Conservation (phyloP, 37 sponge, comb jelly and placozoan genomes). For the Crambe crambe region DNA sequence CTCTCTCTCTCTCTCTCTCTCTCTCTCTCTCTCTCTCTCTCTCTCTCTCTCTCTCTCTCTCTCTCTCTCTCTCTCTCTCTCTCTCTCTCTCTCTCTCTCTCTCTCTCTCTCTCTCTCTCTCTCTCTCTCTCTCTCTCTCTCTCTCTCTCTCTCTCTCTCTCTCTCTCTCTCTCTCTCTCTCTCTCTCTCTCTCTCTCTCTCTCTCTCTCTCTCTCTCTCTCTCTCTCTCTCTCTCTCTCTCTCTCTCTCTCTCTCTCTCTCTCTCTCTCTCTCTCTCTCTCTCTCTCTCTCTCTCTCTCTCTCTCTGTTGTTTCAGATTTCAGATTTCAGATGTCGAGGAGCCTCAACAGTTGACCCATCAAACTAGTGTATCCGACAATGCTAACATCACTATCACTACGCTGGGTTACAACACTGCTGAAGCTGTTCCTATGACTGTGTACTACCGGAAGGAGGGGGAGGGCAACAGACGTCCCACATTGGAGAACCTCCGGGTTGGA, state of each 20-base stretch:
- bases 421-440: slow-evolving; percentile 73
- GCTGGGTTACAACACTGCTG: slow-evolving; percentile 69
- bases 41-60: slow-evolving; percentile 39
- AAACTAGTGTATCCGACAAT: neutral
- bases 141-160: slow-evolving; percentile 37
- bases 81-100: slow-evolving; percentile 38
- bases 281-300: slow-evolving; percentile 30
- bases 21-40: slow-evolving; percentile 40
- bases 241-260: slow-evolving; percentile 29
- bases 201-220: slow-evolving; percentile 39
- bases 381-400: slow-evolving; percentile 20
- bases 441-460: slow-evolving; percentile 54
- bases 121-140: slow-evolving; percentile 24
- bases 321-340: slow-evolving; percentile 69
- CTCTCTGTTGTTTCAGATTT: slow-evolving; percentile 56
- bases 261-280: slow-evolving; percentile 40
- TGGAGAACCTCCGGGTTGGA: slow-evolving; percentile 55
- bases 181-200: slow-evolving; percentile 37
- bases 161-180: slow-evolving; percentile 43
- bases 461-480: slow-evolving; percentile 52
- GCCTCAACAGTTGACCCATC: neutral
- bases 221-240: slow-evolving; percentile 40
- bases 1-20: slow-evolving; percentile 38
- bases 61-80: slow-evolving; percentile 29
- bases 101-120: slow-evolving; percentile 8